phyloP scores from a whole-genome alignment of 2,888 invertebrate species.

The Trachelus iudaicus region DNA sequence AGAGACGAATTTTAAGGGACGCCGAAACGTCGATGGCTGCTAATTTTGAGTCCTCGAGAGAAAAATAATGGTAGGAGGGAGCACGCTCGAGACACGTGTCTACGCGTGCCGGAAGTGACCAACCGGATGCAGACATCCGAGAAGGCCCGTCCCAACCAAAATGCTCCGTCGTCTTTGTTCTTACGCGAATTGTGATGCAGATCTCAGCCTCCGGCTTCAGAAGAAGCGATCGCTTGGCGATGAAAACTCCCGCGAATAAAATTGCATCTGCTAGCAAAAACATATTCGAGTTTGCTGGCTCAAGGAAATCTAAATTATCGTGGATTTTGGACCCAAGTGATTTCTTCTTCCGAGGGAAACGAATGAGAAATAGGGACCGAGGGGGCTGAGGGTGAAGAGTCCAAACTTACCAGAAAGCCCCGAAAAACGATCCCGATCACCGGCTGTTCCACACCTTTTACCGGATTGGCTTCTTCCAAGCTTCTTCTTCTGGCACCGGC shows the following conservation, averaged over 20 bases:
- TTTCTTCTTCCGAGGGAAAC: neutral
- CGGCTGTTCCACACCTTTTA: conserved; percentile 41
- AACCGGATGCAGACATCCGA: conserved; percentile 64
- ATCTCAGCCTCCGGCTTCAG: conserved; percentile 19
- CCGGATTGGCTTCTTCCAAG: conserved; percentile 15
- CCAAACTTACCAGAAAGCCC: neutral
- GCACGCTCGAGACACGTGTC: conserved; percentile 57
- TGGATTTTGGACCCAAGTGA: no score
- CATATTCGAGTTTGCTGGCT: no score
- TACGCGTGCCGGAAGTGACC: conserved; percentile 65
- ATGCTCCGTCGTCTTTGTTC: conserved; percentile 43
- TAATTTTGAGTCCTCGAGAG: conserved; percentile 30
- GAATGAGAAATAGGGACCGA: neutral
- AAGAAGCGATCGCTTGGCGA: conserved; percentile 35
- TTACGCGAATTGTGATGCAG: conserved; percentile 45
- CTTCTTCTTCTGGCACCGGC: conserved; percentile 13
- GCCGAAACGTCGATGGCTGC: conserved; percentile 25
- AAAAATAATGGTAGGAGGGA: conserved; percentile 12
- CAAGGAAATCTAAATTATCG: no score
- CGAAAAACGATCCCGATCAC: conserved; percentile 47
- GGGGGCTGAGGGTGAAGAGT: neutral
- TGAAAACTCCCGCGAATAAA: conserved; percentile 19
- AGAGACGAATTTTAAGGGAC: no score
- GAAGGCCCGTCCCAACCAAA: conserved; percentile 45
- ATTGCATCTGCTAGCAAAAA: conserved; percentile 23